Conservation (phyloP, 2,888 invertebrate genomes). For the Pristionchus entomophagus region DNA sequence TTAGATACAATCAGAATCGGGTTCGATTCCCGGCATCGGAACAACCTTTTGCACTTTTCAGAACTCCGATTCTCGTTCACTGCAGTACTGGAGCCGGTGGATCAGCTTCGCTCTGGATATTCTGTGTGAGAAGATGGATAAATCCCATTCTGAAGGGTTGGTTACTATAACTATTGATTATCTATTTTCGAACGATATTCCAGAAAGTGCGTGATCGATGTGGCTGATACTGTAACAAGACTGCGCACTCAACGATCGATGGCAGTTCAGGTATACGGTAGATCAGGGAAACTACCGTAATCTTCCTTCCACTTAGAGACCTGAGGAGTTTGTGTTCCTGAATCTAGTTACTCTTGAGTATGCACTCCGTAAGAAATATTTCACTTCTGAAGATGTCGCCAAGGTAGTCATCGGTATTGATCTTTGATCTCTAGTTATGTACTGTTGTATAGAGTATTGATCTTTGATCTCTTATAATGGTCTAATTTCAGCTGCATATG, state of each 20-base stretch:
- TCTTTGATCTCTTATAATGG: not conserved
- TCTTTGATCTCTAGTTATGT: not conserved
- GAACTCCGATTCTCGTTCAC: slow-evolving; percentile 63
- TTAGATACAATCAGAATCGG: slow-evolving; percentile 50
- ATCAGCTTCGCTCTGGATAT: slow-evolving; percentile 67
- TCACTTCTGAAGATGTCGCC: slow-evolving; percentile 33
- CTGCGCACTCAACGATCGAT: slow-evolving; percentile 65
- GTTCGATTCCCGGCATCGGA: slow-evolving; percentile 68
- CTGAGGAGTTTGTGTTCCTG: slow-evolving; percentile 64
- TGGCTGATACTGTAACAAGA: slow-evolving; percentile 63
- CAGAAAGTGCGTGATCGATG: slow-evolving; percentile 52
- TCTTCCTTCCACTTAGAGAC: slow-evolving; percentile 51
- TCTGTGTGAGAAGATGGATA: slow-evolving; percentile 61
- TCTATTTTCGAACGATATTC: not conserved
- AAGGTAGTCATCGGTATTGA: slow-evolving; percentile 1
- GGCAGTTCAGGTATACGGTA: slow-evolving; percentile 56
- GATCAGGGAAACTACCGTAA: not conserved
- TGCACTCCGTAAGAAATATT: slow-evolving; percentile 60
- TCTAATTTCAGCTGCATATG: slow-evolving; percentile 18
- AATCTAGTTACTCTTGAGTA: slow-evolving; percentile 65
- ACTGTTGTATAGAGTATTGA: not conserved
- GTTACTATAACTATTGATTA: not conserved
- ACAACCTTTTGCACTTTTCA: slow-evolving; percentile 34
- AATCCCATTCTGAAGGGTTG: slow-evolving; percentile 46
- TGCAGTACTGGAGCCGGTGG: slow-evolving; percentile 67